These are phyloP conservation scores for Phodopus roborovskii DNA, from an alignment of 2,113 vertebrate genomes.

Conservation along the genomic window DNA sequence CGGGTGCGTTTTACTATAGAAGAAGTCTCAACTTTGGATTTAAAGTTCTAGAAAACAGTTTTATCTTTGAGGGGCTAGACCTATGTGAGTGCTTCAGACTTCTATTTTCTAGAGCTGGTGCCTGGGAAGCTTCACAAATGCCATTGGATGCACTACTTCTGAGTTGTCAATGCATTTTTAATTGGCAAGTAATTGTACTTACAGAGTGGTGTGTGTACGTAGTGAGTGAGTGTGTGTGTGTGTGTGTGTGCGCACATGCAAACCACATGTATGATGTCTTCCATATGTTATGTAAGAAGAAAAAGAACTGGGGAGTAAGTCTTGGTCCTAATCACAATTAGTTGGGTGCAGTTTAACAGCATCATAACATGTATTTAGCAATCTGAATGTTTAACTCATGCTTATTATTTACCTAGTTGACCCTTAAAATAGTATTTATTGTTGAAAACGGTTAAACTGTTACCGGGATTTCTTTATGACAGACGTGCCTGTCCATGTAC, in stretches of 20 bases:
- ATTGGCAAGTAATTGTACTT: neutral
- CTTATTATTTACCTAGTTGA: neutral
- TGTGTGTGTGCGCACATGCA: neutral
- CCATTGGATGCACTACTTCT: accelerated
- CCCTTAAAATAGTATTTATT: neutral
- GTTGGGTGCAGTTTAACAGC: neutral
- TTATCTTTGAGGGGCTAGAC: neutral
- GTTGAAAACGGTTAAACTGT: neutral
- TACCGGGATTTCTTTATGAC: neutral
- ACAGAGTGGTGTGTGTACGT: neutral
- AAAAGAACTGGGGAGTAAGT: conserved; percentile 27
- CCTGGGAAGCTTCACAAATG: neutral
- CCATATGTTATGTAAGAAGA: neutral
- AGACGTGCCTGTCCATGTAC: neutral
- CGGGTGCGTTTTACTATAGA: neutral
- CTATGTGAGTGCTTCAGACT: neutral
- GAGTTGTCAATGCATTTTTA: neutral
- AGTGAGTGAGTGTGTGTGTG: neutral
- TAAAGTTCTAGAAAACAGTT: neutral
- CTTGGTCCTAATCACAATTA: neutral
- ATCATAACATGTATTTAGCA: neutral
- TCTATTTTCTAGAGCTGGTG: neutral
- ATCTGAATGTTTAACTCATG: neutral
- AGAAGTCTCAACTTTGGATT: neutral
- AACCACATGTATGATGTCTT: neutral